Percentiles rank a stretch among this genome's conserved stretches.
Evolutionary conservation across 2,113 vertebrate species (phyloP).

Genomic region (Platysternon megacephalum): DNA sequence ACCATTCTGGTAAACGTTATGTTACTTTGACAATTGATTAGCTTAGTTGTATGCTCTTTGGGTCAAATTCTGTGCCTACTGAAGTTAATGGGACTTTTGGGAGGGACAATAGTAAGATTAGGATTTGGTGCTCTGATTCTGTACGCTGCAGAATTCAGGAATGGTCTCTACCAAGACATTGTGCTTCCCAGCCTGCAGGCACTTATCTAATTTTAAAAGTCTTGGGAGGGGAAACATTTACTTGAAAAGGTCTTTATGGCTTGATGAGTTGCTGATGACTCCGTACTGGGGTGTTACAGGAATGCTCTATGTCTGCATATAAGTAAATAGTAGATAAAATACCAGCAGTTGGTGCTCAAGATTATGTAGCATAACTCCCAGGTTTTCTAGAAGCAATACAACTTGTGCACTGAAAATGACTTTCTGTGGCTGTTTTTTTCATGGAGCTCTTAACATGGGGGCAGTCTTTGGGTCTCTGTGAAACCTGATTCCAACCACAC

Average conservation of each 20-base stretch:
- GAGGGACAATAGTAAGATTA: neutral
- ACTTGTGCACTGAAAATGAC: neutral
- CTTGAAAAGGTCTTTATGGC: neutral
- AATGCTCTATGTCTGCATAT: accelerated
- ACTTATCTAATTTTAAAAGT: neutral
- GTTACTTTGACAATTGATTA: neutral
- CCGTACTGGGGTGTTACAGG: neutral
- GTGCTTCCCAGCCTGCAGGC: neutral
- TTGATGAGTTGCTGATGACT: accelerated
- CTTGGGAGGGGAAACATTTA: accelerated
- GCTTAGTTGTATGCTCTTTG: neutral
- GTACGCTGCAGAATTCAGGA: neutral
- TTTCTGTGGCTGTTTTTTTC: neutral
- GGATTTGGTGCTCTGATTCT: neutral
- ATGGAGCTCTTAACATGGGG: neutral
- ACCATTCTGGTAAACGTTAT: neutral
- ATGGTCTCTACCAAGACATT: neutral
- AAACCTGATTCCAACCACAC: neutral
- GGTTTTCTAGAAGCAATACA: neutral
- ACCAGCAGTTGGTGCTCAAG: accelerated
- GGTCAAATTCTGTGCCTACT: neutral
- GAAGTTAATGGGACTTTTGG: neutral
- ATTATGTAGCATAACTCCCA: neutral
- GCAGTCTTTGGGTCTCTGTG: neutral
- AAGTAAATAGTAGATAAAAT: neutral